Evolutionary conservation across 2,888 invertebrate genomes (phyloP).

Genomic region (Tenodera sinensis): DNA sequence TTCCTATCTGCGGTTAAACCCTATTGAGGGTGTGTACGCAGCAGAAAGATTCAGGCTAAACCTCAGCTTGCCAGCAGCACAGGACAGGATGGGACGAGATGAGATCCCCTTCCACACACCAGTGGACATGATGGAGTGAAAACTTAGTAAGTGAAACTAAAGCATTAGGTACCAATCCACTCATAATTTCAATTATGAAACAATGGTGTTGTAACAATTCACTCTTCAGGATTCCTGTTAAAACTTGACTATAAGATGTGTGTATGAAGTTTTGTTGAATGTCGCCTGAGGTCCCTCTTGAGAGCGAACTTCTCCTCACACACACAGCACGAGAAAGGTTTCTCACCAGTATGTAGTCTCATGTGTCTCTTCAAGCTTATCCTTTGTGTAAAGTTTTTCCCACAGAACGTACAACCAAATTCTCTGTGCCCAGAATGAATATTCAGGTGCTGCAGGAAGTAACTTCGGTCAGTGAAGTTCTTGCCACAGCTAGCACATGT

Average conservation of each 20-base stretch:
- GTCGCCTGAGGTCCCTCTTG: background rate
- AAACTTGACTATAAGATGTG: background rate
- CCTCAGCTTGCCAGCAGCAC: too few relatives aligned
- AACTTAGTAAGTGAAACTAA: too few relatives aligned
- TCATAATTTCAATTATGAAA: too few relatives aligned
- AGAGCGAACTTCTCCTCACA: background rate
- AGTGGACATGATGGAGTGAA: too few relatives aligned
- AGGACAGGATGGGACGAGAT: too few relatives aligned
- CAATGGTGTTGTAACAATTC: too few relatives aligned
- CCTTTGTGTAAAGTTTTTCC: background rate
- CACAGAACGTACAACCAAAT: background rate
- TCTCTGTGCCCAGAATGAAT: background rate
- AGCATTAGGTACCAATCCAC: too few relatives aligned
- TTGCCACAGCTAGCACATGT: constrained; percentile 25
- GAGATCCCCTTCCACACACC: too few relatives aligned
- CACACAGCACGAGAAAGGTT: background rate
- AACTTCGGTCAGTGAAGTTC: background rate
- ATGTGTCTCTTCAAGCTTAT: background rate
- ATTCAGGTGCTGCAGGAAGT: background rate
- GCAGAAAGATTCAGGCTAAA: too few relatives aligned
- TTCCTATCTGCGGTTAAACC: too few relatives aligned
- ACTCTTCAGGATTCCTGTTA: too few relatives aligned
- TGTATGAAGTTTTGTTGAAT: background rate
- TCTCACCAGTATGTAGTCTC: background rate
- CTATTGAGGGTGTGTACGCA: too few relatives aligned